These are phyloP conservation scores for Myotis brandtii DNA, from an alignment of 2,113 vertebrate species.

Conservation along the genomic window DNA sequence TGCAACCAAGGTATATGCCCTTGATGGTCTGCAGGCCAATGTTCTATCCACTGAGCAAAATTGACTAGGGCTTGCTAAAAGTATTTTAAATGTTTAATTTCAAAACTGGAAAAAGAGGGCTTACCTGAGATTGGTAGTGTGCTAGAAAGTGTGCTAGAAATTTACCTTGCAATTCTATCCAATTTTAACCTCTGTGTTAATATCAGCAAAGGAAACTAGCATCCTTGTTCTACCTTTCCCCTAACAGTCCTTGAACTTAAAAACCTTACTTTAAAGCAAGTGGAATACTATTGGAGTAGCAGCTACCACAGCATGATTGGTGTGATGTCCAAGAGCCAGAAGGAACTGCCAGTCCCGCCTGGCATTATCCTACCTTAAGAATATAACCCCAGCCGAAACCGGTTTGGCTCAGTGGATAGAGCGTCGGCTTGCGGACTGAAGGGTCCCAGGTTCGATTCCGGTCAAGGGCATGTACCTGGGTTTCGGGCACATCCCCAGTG, in stretches of 20 bases:
- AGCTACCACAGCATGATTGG: neutral
- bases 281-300: neutral
- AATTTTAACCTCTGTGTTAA: neutral
- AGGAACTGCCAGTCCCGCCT: neutral
- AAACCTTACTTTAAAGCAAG: neutral
- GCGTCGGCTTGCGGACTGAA: too few relatives aligned
- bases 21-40: too few relatives aligned
- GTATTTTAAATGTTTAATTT: conserved; percentile 6
- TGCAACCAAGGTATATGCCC: too few relatives aligned
- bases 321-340: neutral
- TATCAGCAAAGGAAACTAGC: neutral
- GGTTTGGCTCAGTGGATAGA: too few relatives aligned
- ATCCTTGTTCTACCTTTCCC: neutral
- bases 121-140: neutral
- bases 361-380: neutral
- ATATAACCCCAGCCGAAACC: neutral
- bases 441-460: too few relatives aligned
- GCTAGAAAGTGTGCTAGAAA: neutral
- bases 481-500: too few relatives aligned
- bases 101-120: neutral
- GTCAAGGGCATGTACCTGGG: too few relatives aligned
- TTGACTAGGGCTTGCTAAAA: neutral
- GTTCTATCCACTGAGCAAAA: too few relatives aligned
- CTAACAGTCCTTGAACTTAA: neutral
- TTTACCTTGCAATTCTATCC: neutral